Percentiles rank a stretch among this genome's conserved stretches.
Evolutionary conservation across 2,113 vertebrate species (phyloP).

Genomic region (Platichthys flesus): DNA sequence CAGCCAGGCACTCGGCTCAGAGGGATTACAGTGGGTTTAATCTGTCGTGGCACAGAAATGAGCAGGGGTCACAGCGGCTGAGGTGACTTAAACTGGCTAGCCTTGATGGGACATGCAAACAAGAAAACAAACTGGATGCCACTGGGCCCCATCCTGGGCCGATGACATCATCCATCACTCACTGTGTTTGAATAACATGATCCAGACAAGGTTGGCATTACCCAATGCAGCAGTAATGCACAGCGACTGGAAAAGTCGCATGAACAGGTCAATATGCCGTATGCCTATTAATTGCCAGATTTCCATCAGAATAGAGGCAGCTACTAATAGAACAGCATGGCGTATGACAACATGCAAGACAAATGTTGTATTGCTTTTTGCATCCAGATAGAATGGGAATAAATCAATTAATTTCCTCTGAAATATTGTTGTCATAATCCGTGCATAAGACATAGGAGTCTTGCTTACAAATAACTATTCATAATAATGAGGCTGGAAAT

Average conservation of each 20-base stretch:
- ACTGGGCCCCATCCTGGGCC: slow-evolving; percentile 38
- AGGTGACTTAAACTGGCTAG: slow-evolving; percentile 77
- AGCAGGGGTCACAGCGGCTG: slow-evolving; percentile 75
- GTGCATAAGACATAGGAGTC: slow-evolving; percentile 46
- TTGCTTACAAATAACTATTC: slow-evolving; percentile 69
- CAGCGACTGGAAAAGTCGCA: slow-evolving; percentile 17
- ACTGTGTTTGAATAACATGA: slow-evolving; percentile 28
- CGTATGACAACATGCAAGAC: slow-evolving; percentile 14
- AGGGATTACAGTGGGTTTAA: slow-evolving; percentile 78
- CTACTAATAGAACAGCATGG: slow-evolving; percentile 9
- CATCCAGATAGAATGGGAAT: slow-evolving; percentile 26
- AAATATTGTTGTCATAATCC: slow-evolving; percentile 60
- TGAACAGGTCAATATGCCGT: slow-evolving; percentile 17
- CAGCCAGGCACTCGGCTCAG: slow-evolving; percentile 66
- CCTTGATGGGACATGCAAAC: slow-evolving; percentile 75
- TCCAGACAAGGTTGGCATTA: slow-evolving; percentile 29
- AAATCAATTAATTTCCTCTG: slow-evolving; percentile 63
- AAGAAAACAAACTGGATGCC: slow-evolving; percentile 68
- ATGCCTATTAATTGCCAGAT: neutral
- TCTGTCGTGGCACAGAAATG: slow-evolving; percentile 78
- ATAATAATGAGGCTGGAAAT: slow-evolving; percentile 63
- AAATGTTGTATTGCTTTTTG: slow-evolving; percentile 27
- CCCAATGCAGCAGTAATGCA: slow-evolving; percentile 26
- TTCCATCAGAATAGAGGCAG: neutral
- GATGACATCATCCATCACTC: slow-evolving; percentile 64